Conservation (phyloP, 2,113 vertebrate species). For the Elephas maximus region DNA sequence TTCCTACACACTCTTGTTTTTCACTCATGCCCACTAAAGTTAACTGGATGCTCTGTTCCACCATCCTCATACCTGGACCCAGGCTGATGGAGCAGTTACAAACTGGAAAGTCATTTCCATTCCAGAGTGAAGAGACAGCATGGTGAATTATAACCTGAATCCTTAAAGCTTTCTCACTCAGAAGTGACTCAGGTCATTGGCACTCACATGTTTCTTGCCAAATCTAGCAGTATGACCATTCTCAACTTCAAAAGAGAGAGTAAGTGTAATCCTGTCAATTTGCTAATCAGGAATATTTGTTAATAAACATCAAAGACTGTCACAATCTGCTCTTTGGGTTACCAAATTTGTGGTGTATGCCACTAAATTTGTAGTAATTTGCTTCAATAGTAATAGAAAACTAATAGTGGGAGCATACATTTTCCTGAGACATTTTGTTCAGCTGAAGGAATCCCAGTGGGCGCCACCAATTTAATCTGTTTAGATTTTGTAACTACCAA, state of each 20-base stretch:
- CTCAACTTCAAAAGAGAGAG: not conserved
- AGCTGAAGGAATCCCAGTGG: not conserved
- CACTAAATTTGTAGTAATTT: not conserved
- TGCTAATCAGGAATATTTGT: not conserved
- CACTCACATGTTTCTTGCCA: not conserved
- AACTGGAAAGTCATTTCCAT: not conserved
- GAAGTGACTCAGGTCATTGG: not conserved
- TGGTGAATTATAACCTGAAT: not conserved
- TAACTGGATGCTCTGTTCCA: not conserved
- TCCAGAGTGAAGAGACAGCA: not conserved
- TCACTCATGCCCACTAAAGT: not conserved
- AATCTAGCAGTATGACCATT: not conserved
- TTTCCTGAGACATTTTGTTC: not conserved
- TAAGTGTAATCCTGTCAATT: not conserved
- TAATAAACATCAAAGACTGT: not conserved
- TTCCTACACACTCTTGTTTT: not conserved
- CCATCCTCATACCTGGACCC: not conserved
- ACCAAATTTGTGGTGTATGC: not conserved
- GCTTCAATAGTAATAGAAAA: not conserved
- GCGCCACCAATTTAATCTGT: not conserved
- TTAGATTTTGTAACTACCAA: not conserved
- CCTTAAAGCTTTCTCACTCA: not conserved
- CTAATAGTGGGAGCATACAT: not conserved
- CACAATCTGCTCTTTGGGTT: not conserved
- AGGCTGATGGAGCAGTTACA: not conserved